Evolutionary conservation across 2,797 vertebrate genomes (phyloP).

Genomic region (Cygnus olor): DNA sequence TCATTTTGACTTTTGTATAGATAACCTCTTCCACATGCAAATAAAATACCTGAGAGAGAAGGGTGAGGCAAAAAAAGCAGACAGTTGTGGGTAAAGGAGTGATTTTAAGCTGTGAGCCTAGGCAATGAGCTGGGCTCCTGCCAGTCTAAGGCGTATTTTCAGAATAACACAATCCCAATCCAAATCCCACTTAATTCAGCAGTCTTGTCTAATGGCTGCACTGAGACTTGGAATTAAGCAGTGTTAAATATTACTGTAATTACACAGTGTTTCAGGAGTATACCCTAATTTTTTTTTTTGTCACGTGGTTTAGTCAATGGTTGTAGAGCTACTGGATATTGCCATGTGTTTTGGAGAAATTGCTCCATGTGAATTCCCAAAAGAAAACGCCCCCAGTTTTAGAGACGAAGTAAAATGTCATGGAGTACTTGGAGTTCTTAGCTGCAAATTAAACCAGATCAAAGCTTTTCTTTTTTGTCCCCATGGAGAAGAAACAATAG

Average conservation of each 20-base stretch:
- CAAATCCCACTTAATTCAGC: background rate
- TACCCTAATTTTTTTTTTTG: background rate
- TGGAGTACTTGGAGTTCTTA: background rate
- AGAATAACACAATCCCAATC: background rate
- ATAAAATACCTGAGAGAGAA: background rate
- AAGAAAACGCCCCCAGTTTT: background rate
- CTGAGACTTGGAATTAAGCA: background rate
- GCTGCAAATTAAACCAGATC: background rate
- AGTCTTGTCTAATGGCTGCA: background rate
- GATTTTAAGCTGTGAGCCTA: background rate
- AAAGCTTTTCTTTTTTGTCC: background rate
- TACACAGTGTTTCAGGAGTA: background rate
- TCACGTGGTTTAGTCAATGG: background rate
- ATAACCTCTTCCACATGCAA: background rate
- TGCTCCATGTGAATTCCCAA: background rate
- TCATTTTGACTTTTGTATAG: background rate
- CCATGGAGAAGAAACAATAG: background rate
- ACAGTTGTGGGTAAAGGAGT: background rate
- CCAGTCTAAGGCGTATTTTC: background rate
- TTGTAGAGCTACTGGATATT: background rate
- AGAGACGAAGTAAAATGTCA: background rate
- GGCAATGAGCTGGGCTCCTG: background rate
- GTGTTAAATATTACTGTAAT: accelerated
- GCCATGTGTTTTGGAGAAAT: background rate
- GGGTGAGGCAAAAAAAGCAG: background rate